Conservation (phyloP, 2,888 invertebrate species). For the Chouioia cunea region DNA sequence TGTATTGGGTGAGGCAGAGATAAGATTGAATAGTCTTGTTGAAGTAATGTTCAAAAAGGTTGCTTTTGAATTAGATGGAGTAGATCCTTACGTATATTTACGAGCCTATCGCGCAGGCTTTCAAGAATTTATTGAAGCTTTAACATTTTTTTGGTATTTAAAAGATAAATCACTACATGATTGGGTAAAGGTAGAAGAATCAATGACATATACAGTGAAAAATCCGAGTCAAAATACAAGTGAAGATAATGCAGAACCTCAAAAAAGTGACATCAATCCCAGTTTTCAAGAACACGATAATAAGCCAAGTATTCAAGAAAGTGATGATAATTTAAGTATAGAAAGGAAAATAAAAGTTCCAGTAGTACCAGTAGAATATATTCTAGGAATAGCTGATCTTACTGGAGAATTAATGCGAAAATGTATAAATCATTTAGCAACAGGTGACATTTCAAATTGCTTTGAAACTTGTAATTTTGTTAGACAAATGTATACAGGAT, state of each 20-base stretch:
- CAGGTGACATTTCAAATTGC: constrained; percentile 81
- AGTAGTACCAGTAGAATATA: constrained; percentile 71
- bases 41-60: constrained; percentile 76
- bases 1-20: constrained; percentile 76
- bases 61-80: constrained; percentile 79
- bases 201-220: constrained; percentile 68
- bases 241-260: constrained; percentile 47
- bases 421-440: constrained; percentile 85
- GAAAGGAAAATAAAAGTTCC: constrained; percentile 56
- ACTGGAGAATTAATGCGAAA: constrained; percentile 93
- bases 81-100: constrained; percentile 79
- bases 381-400: constrained; percentile 87
- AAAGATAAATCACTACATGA: constrained; percentile 73
- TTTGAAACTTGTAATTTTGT: constrained; percentile 80
- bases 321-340: constrained; percentile 3
- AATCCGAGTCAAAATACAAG: constrained; percentile 29
- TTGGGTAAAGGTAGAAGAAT: constrained; percentile 73
- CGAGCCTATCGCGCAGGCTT: constrained; percentile 77
- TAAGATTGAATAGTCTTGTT: constrained; percentile 76
- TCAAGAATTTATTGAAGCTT: constrained; percentile 90
- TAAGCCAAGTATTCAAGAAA: too few relatives aligned
- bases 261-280: constrained; percentile 28
- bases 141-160: constrained; percentile 81
- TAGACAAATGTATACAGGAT: constrained; percentile 76
- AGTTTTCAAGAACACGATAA: too few relatives aligned